phyloP scores from a whole-genome alignment of 2,797 vertebrate genomes.

The Sternarchorhynchus goeldii region DNA sequence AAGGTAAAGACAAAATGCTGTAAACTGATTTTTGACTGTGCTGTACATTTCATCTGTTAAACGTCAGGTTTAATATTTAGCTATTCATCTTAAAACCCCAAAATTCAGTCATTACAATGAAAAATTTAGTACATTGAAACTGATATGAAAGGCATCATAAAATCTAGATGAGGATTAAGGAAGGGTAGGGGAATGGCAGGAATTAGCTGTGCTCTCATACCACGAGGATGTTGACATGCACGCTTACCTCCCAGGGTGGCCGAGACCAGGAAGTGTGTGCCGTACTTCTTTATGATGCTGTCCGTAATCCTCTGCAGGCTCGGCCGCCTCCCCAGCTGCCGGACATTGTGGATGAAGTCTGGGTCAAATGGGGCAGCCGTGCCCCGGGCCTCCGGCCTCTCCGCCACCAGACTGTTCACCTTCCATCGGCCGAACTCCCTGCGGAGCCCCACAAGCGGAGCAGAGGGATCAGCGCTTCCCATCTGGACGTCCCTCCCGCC shows the following conservation, averaged over 20 bases:
- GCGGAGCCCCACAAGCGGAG: conserved; percentile 46
- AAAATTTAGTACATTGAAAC: too few relatives aligned
- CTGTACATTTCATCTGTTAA: too few relatives aligned
- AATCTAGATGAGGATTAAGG: background rate
- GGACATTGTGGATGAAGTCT: conserved; percentile 91
- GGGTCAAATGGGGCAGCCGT: conserved; percentile 90
- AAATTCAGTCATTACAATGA: too few relatives aligned
- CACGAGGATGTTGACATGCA: background rate
- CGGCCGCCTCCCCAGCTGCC: conserved; percentile 89
- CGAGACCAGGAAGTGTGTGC: conserved; percentile 92
- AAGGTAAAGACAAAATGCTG: too few relatives aligned
- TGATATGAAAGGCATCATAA: background rate
- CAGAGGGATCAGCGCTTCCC: conserved; percentile 27
- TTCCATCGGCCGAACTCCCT: conserved; percentile 99
- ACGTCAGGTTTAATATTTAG: too few relatives aligned
- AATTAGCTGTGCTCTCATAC: background rate
- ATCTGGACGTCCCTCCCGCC: background rate
- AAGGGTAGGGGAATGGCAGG: background rate
- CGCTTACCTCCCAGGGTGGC: conserved; percentile 93
- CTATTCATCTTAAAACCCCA: too few relatives aligned
- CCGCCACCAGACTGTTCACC: conserved; percentile 94
- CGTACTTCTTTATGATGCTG: conserved; percentile 97
- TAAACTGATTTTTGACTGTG: too few relatives aligned
- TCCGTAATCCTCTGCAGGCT: conserved; percentile 92
- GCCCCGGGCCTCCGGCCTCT: conserved; percentile 85